These are phyloP conservation scores for Drosophila repletoides DNA, from an alignment of 1,140 invertebrate genomes.

Conservation along the genomic window DNA sequence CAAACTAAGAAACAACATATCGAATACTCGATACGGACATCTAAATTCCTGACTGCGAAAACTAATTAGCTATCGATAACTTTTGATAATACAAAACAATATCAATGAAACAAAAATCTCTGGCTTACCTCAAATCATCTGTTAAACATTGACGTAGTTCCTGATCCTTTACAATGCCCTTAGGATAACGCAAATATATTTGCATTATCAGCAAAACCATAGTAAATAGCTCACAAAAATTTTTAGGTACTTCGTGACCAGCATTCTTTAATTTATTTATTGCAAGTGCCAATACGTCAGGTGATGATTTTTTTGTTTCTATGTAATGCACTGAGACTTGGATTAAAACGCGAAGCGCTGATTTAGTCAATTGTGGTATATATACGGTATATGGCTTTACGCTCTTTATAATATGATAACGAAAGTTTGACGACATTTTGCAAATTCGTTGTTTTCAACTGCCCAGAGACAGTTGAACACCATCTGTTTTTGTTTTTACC, in stretches of 20 bases:
- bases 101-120: no score
- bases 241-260: constrained; percentile 70
- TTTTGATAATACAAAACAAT: background rate
- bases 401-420: constrained; percentile 58
- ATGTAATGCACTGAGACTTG: constrained; percentile 81
- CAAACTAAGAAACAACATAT: no score
- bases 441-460: background rate
- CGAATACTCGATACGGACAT: no score
- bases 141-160: constrained; percentile 69
- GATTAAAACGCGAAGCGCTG: constrained; percentile 72
- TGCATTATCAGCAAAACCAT: constrained; percentile 77
- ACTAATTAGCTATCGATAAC: background rate
- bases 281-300: constrained; percentile 73
- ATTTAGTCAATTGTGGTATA: constrained; percentile 65
- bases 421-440: constrained; percentile 61
- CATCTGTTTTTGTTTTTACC: background rate
- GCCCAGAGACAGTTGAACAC: no score
- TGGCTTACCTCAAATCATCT: constrained; percentile 68
- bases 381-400: constrained; percentile 55
- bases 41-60: no score
- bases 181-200: constrained; percentile 75
- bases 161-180: constrained; percentile 68
- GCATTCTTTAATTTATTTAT: constrained; percentile 78
- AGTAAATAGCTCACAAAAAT: constrained; percentile 79
- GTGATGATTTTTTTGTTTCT: constrained; percentile 73